Conservation (phyloP, 1,140 invertebrate genomes). For the Philotrypesis tridentata region DNA sequence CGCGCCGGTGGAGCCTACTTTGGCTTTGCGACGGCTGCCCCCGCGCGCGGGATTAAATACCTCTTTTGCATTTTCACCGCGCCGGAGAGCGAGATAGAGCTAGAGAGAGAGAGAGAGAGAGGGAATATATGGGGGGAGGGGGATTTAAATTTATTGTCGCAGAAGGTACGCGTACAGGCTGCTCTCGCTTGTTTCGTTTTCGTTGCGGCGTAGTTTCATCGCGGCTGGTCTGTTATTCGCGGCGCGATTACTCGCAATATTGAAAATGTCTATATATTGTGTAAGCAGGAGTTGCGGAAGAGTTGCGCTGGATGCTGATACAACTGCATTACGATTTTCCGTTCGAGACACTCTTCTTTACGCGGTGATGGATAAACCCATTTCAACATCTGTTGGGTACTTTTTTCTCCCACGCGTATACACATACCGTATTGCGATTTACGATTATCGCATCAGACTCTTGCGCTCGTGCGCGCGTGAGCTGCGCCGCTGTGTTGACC, state of each 20-base stretch:
- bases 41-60: conserved; percentile 46
- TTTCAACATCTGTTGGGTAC: conserved; percentile 33
- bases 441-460: conserved; percentile 40
- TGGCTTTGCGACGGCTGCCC: background rate
- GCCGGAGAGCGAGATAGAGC: background rate
- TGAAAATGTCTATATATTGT: background rate
- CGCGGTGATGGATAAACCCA: conserved; percentile 28
- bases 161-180: conserved; percentile 11
- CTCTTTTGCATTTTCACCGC: conserved; percentile 60
- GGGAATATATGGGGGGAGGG: background rate
- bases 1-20: background rate
- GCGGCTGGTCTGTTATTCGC: background rate
- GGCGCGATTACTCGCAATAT: background rate
- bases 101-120: background rate
- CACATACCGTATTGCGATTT: conserved; percentile 14
- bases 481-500: conserved; percentile 15
- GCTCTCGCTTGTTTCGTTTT: conserved; percentile 13
- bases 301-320: background rate
- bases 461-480: background rate
- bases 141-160: conserved; percentile 50
- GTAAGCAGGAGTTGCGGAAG: too few species aligned
- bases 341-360: conserved; percentile 22
- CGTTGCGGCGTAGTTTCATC: background rate
- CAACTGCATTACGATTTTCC: conserved; percentile 16
- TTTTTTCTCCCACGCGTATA: background rate